A percentile compares a stretch with the other conserved stretches of the same genome.
phyloP scores from a whole-genome alignment of 2,888 invertebrate species.

The Cosmia trapezina region DNA sequence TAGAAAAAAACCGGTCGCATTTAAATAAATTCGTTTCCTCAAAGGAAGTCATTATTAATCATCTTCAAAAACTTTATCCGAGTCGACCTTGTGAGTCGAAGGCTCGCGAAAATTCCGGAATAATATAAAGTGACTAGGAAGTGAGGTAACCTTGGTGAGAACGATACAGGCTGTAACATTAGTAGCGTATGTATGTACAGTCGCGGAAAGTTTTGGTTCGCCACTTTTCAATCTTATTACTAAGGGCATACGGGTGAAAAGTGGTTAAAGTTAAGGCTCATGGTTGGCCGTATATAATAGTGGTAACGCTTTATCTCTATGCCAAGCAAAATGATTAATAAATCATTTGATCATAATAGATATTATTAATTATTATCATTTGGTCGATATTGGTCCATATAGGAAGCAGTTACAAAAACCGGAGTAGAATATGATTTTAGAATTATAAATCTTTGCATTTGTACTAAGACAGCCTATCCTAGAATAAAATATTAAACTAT shows the following conservation, averaged over 20 bases:
- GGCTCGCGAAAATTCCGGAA: constrained; percentile 81
- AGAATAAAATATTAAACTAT: not conserved
- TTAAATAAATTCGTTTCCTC: constrained; percentile 72
- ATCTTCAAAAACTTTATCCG: constrained; percentile 79
- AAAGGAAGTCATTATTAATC: constrained; percentile 84
- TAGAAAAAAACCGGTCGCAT: constrained; percentile 57
- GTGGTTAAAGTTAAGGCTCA: not conserved
- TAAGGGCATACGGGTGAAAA: not conserved
- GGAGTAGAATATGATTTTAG: not conserved
- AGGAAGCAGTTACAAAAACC: not conserved
- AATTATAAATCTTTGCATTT: not conserved
- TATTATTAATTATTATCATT: constrained; percentile 9
- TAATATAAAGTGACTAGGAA: constrained; percentile 70
- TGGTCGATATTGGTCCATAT: not conserved
- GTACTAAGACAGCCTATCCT: not conserved
- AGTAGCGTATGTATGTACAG: constrained; percentile 23
- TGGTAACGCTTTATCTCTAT: constrained; percentile 5
- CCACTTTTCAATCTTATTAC: constrained; percentile 3
- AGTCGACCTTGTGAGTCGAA: constrained; percentile 67
- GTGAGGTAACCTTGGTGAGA: constrained; percentile 68
- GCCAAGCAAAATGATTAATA: not conserved
- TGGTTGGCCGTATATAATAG: not conserved
- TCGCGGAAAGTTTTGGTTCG: not conserved
- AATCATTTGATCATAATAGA: constrained; percentile 23
- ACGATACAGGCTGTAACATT: constrained; percentile 62